phyloP scores from a whole-genome alignment of 2,797 vertebrate species.

The Gadopsis bispinosus region DNA sequence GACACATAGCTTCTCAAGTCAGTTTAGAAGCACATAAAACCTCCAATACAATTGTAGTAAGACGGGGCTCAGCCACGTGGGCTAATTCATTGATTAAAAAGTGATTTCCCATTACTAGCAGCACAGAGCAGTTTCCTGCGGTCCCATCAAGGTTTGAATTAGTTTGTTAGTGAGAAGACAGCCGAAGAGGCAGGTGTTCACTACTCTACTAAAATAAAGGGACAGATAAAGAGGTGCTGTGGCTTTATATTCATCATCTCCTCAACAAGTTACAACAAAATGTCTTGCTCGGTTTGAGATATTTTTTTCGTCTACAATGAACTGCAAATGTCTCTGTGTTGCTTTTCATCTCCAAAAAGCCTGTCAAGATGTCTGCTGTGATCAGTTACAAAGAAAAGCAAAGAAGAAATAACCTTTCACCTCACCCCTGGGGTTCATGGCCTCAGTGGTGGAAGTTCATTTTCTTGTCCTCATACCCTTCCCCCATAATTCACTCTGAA shows the following conservation, averaged over 20 bases:
- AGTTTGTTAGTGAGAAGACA: slow-evolving; percentile 37
- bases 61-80: slow-evolving; percentile 27
- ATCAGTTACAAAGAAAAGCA: slow-evolving; percentile 39
- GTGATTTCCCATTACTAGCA: slow-evolving; percentile 26
- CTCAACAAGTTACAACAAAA: slow-evolving; percentile 21
- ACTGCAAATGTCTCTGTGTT: slow-evolving; percentile 11
- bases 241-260: slow-evolving; percentile 12
- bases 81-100: slow-evolving; percentile 46
- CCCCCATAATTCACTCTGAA: slow-evolving; percentile 33
- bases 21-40: slow-evolving; percentile 24
- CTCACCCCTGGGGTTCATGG: slow-evolving; percentile 52
- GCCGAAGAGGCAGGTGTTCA: slow-evolving; percentile 51
- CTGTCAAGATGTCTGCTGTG: slow-evolving; percentile 33
- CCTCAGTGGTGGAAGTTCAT: slow-evolving; percentile 16
- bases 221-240: background rate
- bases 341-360: slow-evolving; percentile 20
- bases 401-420: slow-evolving; percentile 58
- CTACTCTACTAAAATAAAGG: slow-evolving; percentile 17
- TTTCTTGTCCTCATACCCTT: slow-evolving; percentile 10
- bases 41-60: slow-evolving; percentile 13
- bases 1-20: slow-evolving; percentile 21
- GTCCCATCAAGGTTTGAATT: slow-evolving; percentile 44
- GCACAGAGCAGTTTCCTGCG: slow-evolving; percentile 19
- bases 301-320: slow-evolving; percentile 14
- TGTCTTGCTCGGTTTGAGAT: slow-evolving; percentile 18